Conservation (phyloP, 1,140 invertebrate genomes). For the Holcopasites calliopsidis region DNA sequence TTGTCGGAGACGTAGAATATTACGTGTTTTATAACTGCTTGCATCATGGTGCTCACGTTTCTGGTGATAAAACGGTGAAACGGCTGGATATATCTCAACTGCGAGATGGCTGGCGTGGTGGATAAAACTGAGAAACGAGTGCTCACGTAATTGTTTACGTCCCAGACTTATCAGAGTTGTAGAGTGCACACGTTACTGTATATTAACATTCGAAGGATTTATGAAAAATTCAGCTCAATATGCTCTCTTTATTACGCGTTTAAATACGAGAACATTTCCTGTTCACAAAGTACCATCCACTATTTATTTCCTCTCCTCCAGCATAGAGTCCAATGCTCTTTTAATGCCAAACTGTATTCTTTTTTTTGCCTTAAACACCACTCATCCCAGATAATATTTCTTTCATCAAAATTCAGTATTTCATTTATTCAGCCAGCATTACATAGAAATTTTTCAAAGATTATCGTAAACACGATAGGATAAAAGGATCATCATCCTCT, state of each 20-base stretch:
- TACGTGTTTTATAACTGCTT: too few species aligned
- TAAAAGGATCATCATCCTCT: conserved; percentile 32
- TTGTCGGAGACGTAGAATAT: too few species aligned
- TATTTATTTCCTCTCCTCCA: too few species aligned
- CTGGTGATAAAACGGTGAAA: not conserved
- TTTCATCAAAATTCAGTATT: too few species aligned
- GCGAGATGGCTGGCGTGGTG: not conserved
- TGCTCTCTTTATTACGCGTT: too few species aligned
- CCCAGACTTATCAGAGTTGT: not conserved
- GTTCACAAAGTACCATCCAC: too few species aligned
- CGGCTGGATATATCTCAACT: not conserved
- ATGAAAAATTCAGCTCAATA: not conserved
- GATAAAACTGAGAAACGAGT: not conserved
- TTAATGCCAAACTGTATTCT: too few species aligned
- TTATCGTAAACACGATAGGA: conserved; percentile 15
- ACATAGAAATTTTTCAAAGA: not conserved
- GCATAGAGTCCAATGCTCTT: too few species aligned
- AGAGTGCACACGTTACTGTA: not conserved
- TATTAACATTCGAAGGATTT: not conserved
- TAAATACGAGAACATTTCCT: not conserved
- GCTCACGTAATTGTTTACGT: not conserved
- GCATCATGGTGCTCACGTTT: not conserved
- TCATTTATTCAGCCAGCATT: not conserved
- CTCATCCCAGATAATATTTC: too few species aligned
- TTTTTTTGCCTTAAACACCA: too few species aligned